phyloP scores from a whole-genome alignment of 2,113 vertebrate species.

The Stomatorhinus ivindoensis region DNA sequence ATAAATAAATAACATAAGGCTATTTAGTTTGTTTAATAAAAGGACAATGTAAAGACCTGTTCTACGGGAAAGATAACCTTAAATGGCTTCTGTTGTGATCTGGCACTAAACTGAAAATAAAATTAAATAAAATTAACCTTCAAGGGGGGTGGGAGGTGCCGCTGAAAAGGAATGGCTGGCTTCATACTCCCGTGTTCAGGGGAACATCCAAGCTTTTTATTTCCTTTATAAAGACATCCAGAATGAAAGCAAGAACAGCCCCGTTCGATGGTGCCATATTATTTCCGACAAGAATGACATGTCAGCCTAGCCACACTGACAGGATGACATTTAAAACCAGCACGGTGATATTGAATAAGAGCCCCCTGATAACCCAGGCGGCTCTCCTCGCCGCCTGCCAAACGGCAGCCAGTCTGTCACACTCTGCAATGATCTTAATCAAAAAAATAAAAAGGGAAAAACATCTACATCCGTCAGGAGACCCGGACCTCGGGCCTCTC shows the following conservation, averaged over 20 bases:
- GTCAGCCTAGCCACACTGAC: not conserved
- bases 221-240: not conserved
- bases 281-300: not conserved
- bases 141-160: no score
- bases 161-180: not conserved
- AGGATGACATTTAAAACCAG: slow-evolving; percentile 3
- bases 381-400: no score
- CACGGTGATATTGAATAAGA: not conserved
- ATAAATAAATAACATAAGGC: no score
- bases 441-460: not conserved
- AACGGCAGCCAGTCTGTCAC: no score
- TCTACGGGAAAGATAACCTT: no score
- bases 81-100: no score
- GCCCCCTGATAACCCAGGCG: not conserved
- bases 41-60: no score
- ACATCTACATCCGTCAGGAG: not conserved
- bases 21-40: no score
- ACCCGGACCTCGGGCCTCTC: not conserved
- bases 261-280: not conserved
- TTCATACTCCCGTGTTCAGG: not conserved
- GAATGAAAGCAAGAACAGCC: not conserved
- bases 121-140: no score
- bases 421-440: not conserved
- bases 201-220: not conserved
- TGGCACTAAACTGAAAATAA: no score